Evolutionary conservation across 1,140 invertebrate genomes (phyloP).

Genomic region (Rhyzopertha dominica): DNA sequence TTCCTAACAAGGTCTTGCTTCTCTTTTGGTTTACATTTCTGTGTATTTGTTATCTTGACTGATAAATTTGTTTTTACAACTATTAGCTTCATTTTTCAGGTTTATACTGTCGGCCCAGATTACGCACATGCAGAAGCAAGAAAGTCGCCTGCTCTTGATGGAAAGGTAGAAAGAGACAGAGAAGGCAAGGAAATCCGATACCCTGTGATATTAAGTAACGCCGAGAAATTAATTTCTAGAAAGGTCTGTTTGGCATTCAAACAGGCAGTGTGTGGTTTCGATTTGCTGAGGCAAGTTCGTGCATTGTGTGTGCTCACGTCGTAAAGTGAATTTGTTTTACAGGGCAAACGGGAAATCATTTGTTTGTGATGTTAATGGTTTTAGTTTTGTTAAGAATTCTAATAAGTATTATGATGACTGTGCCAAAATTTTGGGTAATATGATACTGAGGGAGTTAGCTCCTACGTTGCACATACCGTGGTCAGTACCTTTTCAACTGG

Average conservation of each 20-base stretch:
- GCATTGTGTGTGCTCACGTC: neutral
- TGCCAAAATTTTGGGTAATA: slow-evolving; percentile 90
- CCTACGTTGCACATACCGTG: slow-evolving; percentile 95
- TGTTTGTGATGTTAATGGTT: slow-evolving; percentile 99
- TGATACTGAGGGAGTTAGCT: slow-evolving; percentile 86
- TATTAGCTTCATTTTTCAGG: slow-evolving; percentile 48
- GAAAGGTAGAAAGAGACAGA: slow-evolving; percentile 96
- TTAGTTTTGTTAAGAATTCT: slow-evolving; percentile 99
- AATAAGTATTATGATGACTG: slow-evolving; percentile 99
- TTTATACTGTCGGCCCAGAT: slow-evolving; percentile 93
- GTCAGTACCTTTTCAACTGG: slow-evolving; percentile 93
- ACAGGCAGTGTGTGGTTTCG: slow-evolving; percentile 99
- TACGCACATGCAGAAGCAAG: slow-evolving; percentile 99
- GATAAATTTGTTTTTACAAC: too few relatives aligned
- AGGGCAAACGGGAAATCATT: slow-evolving; percentile 97
- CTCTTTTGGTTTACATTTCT: too few relatives aligned
- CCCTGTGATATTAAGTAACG: slow-evolving; percentile 95
- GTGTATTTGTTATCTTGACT: too few relatives aligned
- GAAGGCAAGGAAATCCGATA: slow-evolving; percentile 99
- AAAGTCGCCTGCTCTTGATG: slow-evolving; percentile 96
- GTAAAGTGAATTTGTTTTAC: slow-evolving; percentile 34
- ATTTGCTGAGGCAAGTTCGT: slow-evolving; percentile 73
- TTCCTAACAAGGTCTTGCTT: too few relatives aligned
- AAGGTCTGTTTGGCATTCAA: slow-evolving; percentile 98
- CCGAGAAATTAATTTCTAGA: slow-evolving; percentile 97